Percentiles rank a stretch among this genome's conserved stretches.
Evolutionary conservation across 2,888 invertebrate genomes (phyloP).

Genomic region (Drosophila neotestacea): DNA sequence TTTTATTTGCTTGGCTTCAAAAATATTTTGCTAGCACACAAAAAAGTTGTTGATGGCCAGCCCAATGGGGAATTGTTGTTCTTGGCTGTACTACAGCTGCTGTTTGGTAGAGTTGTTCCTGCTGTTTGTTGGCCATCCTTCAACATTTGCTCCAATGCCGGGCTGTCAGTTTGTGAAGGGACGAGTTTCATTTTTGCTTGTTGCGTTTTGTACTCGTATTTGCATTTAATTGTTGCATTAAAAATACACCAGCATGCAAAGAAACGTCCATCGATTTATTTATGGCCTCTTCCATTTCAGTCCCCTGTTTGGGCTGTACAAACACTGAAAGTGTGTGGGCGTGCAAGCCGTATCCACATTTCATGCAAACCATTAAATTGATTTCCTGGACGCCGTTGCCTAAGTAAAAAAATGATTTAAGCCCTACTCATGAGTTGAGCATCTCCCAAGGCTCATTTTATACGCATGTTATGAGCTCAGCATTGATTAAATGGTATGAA

Average conservation of each 20-base stretch:
- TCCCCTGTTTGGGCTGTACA: constrained; percentile 16
- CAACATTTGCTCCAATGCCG: constrained; percentile 50
- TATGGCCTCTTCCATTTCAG: constrained; percentile 34
- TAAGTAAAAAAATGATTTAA: constrained; percentile 60
- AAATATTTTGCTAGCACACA: constrained; percentile 64
- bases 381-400: constrained; percentile 35
- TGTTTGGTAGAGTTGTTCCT: constrained; percentile 31
- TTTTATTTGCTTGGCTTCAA: constrained; percentile 47
- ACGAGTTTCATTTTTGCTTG: constrained; percentile 43
- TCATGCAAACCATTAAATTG: constrained; percentile 38
- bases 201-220: constrained; percentile 60
- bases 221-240: constrained; percentile 79
- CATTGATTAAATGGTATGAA: constrained; percentile 22
- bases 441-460: neutral
- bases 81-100: constrained; percentile 35
- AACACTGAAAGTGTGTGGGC: constrained; percentile 67
- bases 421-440: constrained; percentile 12
- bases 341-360: constrained; percentile 47
- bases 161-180: constrained; percentile 11
- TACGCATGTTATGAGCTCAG: constrained; percentile 32
- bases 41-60: constrained; percentile 55
- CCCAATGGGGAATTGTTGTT: constrained; percentile 52
- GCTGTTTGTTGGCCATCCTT: constrained; percentile 55
- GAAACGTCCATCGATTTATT: constrained; percentile 39
- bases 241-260: constrained; percentile 64